These are phyloP conservation scores for Callipepla squamata DNA, from an alignment of 2,113 vertebrate species.

Conservation along the genomic window DNA sequence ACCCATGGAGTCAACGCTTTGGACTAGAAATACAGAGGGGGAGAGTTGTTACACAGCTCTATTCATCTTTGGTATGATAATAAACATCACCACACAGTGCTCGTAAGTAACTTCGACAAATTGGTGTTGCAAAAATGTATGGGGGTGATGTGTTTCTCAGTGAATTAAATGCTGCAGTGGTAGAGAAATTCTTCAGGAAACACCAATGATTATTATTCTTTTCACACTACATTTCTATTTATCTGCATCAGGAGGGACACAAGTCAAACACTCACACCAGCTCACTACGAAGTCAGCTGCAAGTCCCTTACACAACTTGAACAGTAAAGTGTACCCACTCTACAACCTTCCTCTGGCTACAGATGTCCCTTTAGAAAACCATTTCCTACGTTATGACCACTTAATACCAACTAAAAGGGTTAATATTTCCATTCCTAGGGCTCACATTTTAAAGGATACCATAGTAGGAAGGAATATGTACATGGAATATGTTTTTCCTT, in stretches of 20 bases:
- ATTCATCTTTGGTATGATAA: not conserved
- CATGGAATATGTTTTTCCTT: not conserved
- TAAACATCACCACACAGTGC: too few species aligned
- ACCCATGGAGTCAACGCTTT: conserved; percentile 94
- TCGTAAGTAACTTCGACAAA: too few species aligned
- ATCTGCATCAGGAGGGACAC: not conserved
- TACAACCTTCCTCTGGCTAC: not conserved
- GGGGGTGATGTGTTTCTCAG: not conserved
- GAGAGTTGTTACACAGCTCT: not conserved
- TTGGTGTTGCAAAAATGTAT: not conserved
- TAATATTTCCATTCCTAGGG: not conserved
- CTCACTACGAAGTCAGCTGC: not conserved
- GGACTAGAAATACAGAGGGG: conserved; percentile 73
- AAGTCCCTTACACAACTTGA: not conserved
- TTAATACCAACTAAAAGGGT: not conserved
- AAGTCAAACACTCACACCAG: not conserved
- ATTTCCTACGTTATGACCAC: not conserved
- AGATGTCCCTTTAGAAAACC: not conserved
- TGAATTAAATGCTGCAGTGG: not conserved
- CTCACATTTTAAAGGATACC: not conserved
- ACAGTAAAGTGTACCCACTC: not conserved
- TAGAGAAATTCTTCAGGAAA: not conserved
- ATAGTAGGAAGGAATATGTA: not conserved
- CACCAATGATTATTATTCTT: not conserved
- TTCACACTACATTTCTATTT: not conserved